Conservation (phyloP, 2,888 invertebrate species). For the Leucoma salicis region DNA sequence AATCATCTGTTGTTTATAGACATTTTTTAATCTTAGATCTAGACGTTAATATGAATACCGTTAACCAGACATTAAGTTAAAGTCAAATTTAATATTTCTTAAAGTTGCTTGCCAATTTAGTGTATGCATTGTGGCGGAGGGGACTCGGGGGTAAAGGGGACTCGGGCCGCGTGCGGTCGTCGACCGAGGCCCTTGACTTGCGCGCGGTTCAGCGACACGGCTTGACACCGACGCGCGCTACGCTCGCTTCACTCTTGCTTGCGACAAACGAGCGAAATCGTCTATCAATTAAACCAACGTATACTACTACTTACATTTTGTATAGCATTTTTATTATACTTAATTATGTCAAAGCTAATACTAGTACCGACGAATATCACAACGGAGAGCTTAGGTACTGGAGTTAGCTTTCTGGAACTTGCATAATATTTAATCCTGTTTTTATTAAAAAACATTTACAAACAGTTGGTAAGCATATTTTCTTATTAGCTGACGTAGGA, state of each 20-base stretch:
- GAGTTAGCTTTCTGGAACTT: no score
- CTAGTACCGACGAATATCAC: no score
- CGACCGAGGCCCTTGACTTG: constrained; percentile 81
- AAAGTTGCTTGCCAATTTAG: constrained; percentile 53
- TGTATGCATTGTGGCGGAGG: constrained; percentile 60
- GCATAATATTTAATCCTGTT: no score
- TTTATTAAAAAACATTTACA: no score
- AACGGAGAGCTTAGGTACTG: no score
- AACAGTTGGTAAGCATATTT: no score
- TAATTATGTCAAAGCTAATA: no score
- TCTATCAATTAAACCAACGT: neutral
- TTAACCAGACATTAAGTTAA: constrained; percentile 31
- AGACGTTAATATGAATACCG: constrained; percentile 23
- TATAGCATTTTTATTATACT: no score
- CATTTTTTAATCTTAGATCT: no score
- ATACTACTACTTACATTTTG: no score
- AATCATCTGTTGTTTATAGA: no score
- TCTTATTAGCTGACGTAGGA: no score
- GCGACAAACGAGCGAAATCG: constrained; percentile 1
- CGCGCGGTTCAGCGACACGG: constrained; percentile 72
- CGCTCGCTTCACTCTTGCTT: constrained; percentile 10
- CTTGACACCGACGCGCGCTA: constrained; percentile 30
- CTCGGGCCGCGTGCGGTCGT: constrained; percentile 68
- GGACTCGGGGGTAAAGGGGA: constrained; percentile 60
- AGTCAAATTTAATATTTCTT: constrained; percentile 43